These are phyloP conservation scores for Carposina sasakii DNA, from an alignment of 1,140 invertebrate species.

Conservation along the genomic window DNA sequence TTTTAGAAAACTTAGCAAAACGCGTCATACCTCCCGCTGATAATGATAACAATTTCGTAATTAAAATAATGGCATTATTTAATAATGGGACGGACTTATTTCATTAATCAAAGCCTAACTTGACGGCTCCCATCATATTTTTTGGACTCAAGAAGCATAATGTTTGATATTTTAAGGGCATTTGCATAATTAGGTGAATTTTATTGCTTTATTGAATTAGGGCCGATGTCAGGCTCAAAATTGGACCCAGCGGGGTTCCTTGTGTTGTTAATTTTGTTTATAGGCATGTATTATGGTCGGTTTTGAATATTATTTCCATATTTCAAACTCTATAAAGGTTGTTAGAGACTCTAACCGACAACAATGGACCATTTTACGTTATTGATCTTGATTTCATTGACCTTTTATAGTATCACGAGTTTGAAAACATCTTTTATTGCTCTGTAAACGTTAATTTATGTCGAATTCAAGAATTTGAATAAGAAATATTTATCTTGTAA, in stretches of 20 bases:
- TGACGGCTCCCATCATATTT: slow-evolving; percentile 60
- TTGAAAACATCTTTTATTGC: slow-evolving; percentile 7
- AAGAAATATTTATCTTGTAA: too few relatives aligned
- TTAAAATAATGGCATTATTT: slow-evolving; percentile 43
- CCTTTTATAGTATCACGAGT: slow-evolving; percentile 21
- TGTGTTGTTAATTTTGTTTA: slow-evolving; percentile 73
- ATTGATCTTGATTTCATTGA: slow-evolving; percentile 61
- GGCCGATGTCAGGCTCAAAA: slow-evolving; percentile 68
- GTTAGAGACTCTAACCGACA: slow-evolving; percentile 46
- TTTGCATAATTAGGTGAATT: slow-evolving; percentile 73
- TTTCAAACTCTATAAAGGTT: slow-evolving; percentile 60
- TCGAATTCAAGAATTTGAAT: too few relatives aligned
- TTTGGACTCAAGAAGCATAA: slow-evolving; percentile 51
- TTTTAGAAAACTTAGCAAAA: slow-evolving; percentile 19
- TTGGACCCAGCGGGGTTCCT: slow-evolving; percentile 64
- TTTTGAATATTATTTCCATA: slow-evolving; percentile 64
- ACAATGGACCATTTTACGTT: slow-evolving; percentile 61
- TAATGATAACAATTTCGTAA: slow-evolving; percentile 39
- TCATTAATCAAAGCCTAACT: slow-evolving; percentile 53
- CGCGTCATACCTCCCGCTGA: slow-evolving; percentile 33
- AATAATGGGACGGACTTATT: slow-evolving; percentile 19
- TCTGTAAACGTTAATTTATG: too few relatives aligned
- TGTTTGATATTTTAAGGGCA: slow-evolving; percentile 62
- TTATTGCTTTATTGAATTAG: slow-evolving; percentile 73
- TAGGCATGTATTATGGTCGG: slow-evolving; percentile 65